A percentile compares a stretch with the other conserved stretches of the same genome.
Conservation (phyloP, 1,140 invertebrate species). For the Caenorhabditis latens region DNA sequence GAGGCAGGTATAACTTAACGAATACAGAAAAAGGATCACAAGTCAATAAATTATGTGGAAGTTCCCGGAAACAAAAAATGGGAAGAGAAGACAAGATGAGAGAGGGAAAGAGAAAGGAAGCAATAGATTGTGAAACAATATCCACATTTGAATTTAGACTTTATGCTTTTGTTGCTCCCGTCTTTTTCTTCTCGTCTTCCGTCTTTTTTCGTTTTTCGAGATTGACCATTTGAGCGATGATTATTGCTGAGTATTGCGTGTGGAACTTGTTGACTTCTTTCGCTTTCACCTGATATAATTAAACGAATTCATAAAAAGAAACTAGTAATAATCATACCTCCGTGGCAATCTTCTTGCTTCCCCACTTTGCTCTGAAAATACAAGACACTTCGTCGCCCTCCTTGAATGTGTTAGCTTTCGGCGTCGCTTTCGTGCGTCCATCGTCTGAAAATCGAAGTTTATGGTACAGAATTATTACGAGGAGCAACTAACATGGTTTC, state of each 20-base stretch:
- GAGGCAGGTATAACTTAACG: neutral
- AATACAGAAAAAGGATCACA: conserved; percentile 1
- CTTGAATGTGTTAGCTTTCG: conserved; percentile 81
- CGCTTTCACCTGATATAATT: conserved; percentile 82
- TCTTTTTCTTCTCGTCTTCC: conserved; percentile 79
- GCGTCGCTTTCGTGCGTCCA: conserved; percentile 84
- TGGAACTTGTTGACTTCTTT: conserved; percentile 89
- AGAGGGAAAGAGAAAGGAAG: neutral
- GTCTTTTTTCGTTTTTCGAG: conserved; percentile 88
- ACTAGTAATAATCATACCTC: conserved; percentile 79
- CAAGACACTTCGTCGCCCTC: conserved; percentile 75
- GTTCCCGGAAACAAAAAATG: too few relatives aligned
- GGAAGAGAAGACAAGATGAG: neutral
- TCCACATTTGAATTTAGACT: neutral
- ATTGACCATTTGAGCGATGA: conserved; percentile 88
- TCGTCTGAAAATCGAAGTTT: conserved; percentile 81
- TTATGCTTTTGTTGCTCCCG: conserved; percentile 19
- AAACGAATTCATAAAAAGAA: conserved; percentile 57
- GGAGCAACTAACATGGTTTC: conserved; percentile 61
- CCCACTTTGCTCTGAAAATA: conserved; percentile 71
- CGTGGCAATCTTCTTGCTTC: conserved; percentile 86
- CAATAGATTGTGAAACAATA: neutral
- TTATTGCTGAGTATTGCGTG: conserved; percentile 85
- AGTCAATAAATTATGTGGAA: conserved; percentile 18
- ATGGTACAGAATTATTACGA: neutral